These are phyloP conservation scores for Pangasianodon hypophthalmus DNA, from an alignment of 2,113 vertebrate species.

Conservation along the genomic window DNA sequence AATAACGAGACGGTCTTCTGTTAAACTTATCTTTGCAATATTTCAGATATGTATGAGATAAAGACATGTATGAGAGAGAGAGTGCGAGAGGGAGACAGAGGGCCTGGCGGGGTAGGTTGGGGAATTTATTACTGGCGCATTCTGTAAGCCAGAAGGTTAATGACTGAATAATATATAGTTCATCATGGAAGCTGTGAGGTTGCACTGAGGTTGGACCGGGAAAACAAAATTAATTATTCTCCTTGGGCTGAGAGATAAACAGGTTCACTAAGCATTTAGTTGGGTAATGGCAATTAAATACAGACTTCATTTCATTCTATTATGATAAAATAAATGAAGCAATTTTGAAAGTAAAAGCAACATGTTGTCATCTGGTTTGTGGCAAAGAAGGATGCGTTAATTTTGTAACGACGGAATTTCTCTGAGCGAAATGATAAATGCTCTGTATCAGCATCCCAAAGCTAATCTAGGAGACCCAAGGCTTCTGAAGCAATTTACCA, in stretches of 20 bases:
- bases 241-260: slow-evolving; percentile 34
- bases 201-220: slow-evolving; percentile 1
- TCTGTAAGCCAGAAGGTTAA: slow-evolving; percentile 52
- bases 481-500: slow-evolving; percentile 31
- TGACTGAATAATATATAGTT: slow-evolving; percentile 52
- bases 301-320: slow-evolving; percentile 26
- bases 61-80: not conserved
- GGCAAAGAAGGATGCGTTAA: not conserved
- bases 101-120: not conserved
- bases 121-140: slow-evolving; percentile 42
- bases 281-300: slow-evolving; percentile 46
- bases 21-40: slow-evolving; percentile 14
- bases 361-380: slow-evolving; percentile 27
- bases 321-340: slow-evolving; percentile 23
- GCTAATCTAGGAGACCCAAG: slow-evolving; percentile 20
- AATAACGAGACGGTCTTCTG: slow-evolving; percentile 28
- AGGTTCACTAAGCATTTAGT: slow-evolving; percentile 31
- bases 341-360: not conserved
- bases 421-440: slow-evolving; percentile 14
- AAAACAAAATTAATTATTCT: slow-evolving; percentile 38
- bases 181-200: slow-evolving; percentile 32
- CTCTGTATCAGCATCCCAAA: slow-evolving; percentile 7
- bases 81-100: not conserved
- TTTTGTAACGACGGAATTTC: not conserved
- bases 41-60: slow-evolving; percentile 16